Conservation (phyloP, 2,797 vertebrate species). For the Momotus momota region DNA sequence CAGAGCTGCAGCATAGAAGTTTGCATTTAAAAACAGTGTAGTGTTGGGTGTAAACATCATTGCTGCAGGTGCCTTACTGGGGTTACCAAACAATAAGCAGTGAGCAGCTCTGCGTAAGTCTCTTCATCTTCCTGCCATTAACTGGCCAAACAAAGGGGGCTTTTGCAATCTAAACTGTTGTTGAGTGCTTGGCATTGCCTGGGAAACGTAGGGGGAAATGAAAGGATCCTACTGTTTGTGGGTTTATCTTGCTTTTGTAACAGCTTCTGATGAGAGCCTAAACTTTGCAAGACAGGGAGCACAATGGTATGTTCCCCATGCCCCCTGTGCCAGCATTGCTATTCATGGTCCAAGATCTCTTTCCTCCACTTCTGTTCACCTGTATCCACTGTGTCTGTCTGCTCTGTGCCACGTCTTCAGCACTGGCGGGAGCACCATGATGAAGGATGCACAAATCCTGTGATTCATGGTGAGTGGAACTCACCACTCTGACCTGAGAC, state of each 20-base stretch:
- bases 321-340: not conserved
- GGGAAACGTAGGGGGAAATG: slow-evolving; percentile 64
- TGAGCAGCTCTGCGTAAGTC: not conserved
- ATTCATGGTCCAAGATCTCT: not conserved
- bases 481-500: too few species aligned
- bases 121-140: slow-evolving; percentile 62
- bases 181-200: slow-evolving; percentile 71
- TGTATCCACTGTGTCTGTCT: fast-evolving
- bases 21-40: slow-evolving; percentile 16
- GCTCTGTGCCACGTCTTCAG: not conserved
- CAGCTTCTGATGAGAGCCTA: not conserved
- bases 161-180: slow-evolving; percentile 66
- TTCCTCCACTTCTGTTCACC: not conserved
- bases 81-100: slow-evolving; percentile 41
- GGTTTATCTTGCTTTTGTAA: not conserved
- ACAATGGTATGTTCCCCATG: not conserved
- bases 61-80: slow-evolving; percentile 32
- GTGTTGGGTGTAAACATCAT: slow-evolving; percentile 60
- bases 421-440: not conserved
- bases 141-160: slow-evolving; percentile 58
- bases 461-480: too few species aligned
- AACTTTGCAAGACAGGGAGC: not conserved
- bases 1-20: not conserved
- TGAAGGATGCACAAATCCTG: not conserved
- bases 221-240: slow-evolving; percentile 62